Conservation (phyloP, 2,113 vertebrate species). For the Myodes glareolus region DNA sequence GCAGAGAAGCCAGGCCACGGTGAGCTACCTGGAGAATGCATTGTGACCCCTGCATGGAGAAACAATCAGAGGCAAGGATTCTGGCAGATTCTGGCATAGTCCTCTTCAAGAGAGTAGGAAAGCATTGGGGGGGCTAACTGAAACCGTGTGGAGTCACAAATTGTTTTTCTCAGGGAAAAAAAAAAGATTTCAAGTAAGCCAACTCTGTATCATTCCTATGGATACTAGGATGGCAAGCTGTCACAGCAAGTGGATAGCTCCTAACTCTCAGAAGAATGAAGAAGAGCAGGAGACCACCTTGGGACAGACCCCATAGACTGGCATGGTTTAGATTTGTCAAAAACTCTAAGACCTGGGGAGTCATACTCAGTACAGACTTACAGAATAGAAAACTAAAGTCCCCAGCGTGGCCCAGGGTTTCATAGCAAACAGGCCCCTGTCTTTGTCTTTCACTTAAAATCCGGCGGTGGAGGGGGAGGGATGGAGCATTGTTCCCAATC, state of each 20-base stretch:
- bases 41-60: not conserved
- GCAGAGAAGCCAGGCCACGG: not conserved
- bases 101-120: slow-evolving; percentile 38
- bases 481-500: not conserved
- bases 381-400: not conserved
- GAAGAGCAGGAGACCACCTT: not conserved
- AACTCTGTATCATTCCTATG: slow-evolving; percentile 37
- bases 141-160: slow-evolving; percentile 54
- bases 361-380: not conserved
- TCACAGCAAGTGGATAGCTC: not conserved
- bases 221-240: not conserved
- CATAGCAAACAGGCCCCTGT: not conserved
- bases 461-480: not conserved
- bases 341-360: not conserved
- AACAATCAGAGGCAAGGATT: not conserved
- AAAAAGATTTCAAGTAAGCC: slow-evolving; percentile 60
- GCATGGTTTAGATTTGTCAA: not conserved
- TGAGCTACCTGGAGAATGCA: not conserved
- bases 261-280: not conserved
- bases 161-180: slow-evolving; percentile 53
- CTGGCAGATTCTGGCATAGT: not conserved
- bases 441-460: not conserved
- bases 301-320: not conserved
- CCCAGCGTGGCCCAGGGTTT: not conserved
- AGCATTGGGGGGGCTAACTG: slow-evolving; percentile 37